These are phyloP conservation scores for Steinernema feltiae DNA, from an alignment of 1,140 invertebrate genomes.

Conservation along the genomic window DNA sequence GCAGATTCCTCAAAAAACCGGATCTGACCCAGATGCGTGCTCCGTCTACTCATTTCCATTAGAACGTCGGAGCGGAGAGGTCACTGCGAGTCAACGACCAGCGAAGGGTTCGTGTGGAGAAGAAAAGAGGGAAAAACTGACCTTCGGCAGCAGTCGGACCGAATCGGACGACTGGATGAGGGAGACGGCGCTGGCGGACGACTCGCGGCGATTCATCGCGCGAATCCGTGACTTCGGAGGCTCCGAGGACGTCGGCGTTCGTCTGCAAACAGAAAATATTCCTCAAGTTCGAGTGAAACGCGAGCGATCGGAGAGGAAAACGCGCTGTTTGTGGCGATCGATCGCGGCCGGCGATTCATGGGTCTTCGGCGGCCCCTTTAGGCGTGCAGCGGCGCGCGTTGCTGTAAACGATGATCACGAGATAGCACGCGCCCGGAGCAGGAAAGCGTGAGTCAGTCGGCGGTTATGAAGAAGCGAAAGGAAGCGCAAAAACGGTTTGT, in stretches of 20 bases:
- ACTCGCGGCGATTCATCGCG: neutral
- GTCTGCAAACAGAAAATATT: neutral
- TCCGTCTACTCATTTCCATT: no score
- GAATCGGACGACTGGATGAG: neutral
- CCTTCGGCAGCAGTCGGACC: neutral
- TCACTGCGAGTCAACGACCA: conserved; percentile 10
- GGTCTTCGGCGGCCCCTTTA: neutral
- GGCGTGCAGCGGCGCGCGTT: neutral
- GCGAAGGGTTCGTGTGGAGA: neutral
- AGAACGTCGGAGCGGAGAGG: neutral
- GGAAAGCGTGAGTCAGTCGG: neutral
- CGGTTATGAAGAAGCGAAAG: neutral
- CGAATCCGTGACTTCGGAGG: neutral
- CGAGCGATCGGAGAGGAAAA: no score
- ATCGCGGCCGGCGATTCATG: neutral
- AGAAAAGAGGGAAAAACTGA: neutral
- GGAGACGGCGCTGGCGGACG: neutral
- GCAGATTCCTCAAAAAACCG: conserved; percentile 1
- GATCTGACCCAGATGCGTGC: neutral
- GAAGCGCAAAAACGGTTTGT: neutral
- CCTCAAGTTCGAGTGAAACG: no score
- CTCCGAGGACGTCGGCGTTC: neutral
- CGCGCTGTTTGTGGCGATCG: neutral
- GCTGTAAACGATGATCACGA: neutral
- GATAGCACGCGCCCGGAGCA: no score